phyloP scores from a whole-genome alignment of 1,140 invertebrate genomes.

The Nasonia longicornis region DNA sequence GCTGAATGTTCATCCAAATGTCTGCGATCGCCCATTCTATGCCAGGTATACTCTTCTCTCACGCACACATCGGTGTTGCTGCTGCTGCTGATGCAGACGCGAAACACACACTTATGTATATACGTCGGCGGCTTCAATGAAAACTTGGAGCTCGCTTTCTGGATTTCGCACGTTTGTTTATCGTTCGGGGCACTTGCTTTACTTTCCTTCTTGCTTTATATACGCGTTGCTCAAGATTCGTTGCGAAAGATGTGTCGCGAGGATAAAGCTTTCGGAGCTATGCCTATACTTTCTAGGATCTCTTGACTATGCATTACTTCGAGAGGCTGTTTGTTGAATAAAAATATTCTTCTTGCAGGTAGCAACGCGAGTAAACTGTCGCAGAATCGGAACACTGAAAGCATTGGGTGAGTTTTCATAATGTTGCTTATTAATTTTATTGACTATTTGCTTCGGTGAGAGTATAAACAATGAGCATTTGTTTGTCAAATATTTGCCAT shows the following conservation, averaged over 20 bases:
- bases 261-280: neutral
- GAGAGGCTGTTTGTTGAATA: constrained; percentile 22
- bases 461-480: neutral
- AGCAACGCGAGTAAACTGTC: constrained; percentile 74
- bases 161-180: constrained; percentile 8
- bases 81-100: neutral
- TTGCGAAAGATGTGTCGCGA: neutral
- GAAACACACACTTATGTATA: neutral
- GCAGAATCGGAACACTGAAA: constrained; percentile 72
- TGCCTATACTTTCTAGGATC: neutral
- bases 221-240: neutral
- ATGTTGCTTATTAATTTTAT: constrained; percentile 22
- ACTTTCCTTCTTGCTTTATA: neutral
- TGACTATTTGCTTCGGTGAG: neutral
- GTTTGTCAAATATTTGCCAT: neutral
- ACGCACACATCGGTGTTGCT: neutral
- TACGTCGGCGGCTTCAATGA: neutral
- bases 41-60: constrained; percentile 67
- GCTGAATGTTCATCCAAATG: constrained; percentile 73
- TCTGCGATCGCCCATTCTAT: constrained; percentile 76
- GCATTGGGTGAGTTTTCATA: constrained; percentile 72
- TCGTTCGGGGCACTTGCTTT: neutral
- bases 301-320: constrained; percentile 14
- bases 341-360: constrained; percentile 65
- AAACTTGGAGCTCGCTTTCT: neutral